These are phyloP conservation scores for Leptonema lineaticorne DNA, from an alignment of 1,140 invertebrate genomes.

Conservation along the genomic window DNA sequence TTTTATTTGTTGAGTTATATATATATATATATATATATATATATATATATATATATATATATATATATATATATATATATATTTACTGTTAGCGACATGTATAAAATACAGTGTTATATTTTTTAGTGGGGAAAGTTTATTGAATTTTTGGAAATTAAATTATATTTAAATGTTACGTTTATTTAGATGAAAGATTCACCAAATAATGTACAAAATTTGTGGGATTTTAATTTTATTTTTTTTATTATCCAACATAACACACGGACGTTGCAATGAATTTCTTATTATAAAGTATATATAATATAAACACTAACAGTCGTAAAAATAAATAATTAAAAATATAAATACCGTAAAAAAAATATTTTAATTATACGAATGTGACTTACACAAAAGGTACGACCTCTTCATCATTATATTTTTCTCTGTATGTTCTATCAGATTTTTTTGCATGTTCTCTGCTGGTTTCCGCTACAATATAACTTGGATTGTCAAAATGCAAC, in stretches of 20 bases:
- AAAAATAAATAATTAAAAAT: background rate
- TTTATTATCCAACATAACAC: background rate
- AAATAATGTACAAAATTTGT: no score
- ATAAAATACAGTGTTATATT: no score
- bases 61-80: background rate
- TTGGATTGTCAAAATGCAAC: conserved; percentile 38
- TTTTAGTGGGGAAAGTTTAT: no score
- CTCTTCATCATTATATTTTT: conserved; percentile 23
- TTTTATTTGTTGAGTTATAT: no score
- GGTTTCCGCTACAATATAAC: conserved; percentile 36
- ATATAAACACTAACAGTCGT: no score
- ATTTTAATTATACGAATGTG: background rate
- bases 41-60: background rate
- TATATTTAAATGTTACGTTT: no score
- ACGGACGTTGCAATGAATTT: background rate
- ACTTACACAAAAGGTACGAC: conserved; percentile 29
- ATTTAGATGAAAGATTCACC: no score
- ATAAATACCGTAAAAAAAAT: background rate
- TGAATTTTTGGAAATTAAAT: no score
- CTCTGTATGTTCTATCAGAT: background rate
- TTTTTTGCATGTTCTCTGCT: conserved; percentile 24
- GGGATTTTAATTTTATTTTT: no score
- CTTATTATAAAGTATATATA: background rate
- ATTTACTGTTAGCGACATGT: no score
- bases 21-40: background rate